These are phyloP conservation scores for Apoda limacodes DNA, from an alignment of 2,888 invertebrate genomes.

Conservation along the genomic window DNA sequence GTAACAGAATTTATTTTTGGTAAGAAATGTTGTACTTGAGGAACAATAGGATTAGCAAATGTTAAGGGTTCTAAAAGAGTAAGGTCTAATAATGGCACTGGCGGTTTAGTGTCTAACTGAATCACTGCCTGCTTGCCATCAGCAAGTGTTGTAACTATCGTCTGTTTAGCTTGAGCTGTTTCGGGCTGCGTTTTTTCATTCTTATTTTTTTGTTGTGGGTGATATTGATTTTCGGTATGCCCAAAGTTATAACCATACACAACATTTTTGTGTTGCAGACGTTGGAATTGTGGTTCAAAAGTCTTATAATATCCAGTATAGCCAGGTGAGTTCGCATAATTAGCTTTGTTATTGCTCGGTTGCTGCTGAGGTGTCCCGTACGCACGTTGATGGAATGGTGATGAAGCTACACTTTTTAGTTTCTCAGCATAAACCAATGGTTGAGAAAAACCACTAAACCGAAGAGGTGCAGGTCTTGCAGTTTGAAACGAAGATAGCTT, in stretches of 20 bases:
- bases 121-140: conserved; percentile 47
- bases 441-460: conserved; percentile 24
- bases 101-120: conserved; percentile 43
- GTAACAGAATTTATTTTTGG: conserved; percentile 47
- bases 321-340: conserved; percentile 30
- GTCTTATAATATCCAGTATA: conserved; percentile 26
- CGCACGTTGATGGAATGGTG: conserved; percentile 19
- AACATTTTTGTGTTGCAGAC: conserved; percentile 24
- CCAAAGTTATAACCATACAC: not conserved
- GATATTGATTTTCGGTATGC: conserved; percentile 16
- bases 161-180: conserved; percentile 27
- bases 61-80: conserved; percentile 53
- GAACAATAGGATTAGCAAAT: conserved; percentile 56
- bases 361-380: conserved; percentile 31
- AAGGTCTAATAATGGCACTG: conserved; percentile 46
- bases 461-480: conserved; percentile 25
- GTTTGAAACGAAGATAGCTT: conserved; percentile 33
- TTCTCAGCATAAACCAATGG: conserved; percentile 34
- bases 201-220: conserved; percentile 20
- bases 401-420: conserved; percentile 30
- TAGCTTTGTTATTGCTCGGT: conserved; percentile 33
- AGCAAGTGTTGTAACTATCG: conserved; percentile 37
- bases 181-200: conserved; percentile 30
- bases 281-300: conserved; percentile 30
- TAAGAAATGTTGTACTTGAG: conserved; percentile 59